Evolutionary conservation across 2,888 invertebrate genomes (phyloP).

Genomic region (Alsophila aescularia): DNA sequence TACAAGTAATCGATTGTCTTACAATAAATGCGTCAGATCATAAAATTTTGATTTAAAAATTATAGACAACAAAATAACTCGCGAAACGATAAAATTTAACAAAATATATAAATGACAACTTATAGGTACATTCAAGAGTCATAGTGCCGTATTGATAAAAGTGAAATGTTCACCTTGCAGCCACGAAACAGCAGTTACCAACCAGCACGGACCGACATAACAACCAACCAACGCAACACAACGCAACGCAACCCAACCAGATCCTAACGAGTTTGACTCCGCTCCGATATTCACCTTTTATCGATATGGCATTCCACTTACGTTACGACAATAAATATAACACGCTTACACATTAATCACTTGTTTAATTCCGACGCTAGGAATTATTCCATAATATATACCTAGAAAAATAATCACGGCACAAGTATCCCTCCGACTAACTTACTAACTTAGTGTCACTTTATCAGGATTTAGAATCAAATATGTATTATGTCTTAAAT

Average conservation of each 20-base stretch:
- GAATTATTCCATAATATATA: slow-evolving; percentile 85
- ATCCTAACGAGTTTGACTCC: slow-evolving; percentile 82
- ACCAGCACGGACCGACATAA: slow-evolving; percentile 47
- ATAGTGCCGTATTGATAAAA: slow-evolving; percentile 84
- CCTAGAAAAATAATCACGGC: slow-evolving; percentile 85
- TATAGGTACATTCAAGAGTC: slow-evolving; percentile 73
- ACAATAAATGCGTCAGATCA: slow-evolving; percentile 85
- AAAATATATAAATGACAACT: slow-evolving; percentile 78
- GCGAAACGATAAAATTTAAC: slow-evolving; percentile 82
- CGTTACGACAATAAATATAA: slow-evolving; percentile 84
- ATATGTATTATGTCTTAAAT: slow-evolving; percentile 85
- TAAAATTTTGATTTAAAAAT: slow-evolving; percentile 83
- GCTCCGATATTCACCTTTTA: slow-evolving; percentile 83
- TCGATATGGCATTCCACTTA: slow-evolving; percentile 85
- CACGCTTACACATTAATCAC: slow-evolving; percentile 85
- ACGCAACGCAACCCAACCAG: slow-evolving; percentile 63
- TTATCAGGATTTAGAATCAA: slow-evolving; percentile 85
- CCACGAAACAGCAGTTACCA: slow-evolving; percentile 45
- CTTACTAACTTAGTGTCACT: slow-evolving; percentile 84
- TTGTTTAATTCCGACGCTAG: slow-evolving; percentile 85
- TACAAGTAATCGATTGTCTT: slow-evolving; percentile 84
- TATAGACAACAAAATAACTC: slow-evolving; percentile 81
- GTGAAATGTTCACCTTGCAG: slow-evolving; percentile 58
- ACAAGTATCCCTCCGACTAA: slow-evolving; percentile 85
- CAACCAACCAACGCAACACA: slow-evolving; percentile 63